Evolutionary conservation across 1,140 invertebrate genomes (phyloP).

Genomic region (Contarinia nasturtii): DNA sequence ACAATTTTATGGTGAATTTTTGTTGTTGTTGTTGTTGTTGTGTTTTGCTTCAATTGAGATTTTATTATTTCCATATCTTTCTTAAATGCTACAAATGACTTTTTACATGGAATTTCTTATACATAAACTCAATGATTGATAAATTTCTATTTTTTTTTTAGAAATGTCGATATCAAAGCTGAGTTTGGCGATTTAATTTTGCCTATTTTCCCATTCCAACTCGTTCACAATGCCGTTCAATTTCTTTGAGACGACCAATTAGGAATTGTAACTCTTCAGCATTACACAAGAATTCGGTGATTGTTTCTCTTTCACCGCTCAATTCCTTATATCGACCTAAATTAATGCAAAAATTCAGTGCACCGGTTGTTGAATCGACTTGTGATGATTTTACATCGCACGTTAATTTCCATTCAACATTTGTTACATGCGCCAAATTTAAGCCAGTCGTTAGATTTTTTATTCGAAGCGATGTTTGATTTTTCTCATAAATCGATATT

Average conservation of each 20-base stretch:
- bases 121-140: too few relatives aligned
- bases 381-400: constrained; percentile 20
- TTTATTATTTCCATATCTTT: too few relatives aligned
- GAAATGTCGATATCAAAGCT: too few relatives aligned
- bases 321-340: constrained; percentile 13
- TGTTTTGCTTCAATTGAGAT: too few relatives aligned
- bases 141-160: too few relatives aligned
- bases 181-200: not conserved
- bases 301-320: constrained; percentile 13
- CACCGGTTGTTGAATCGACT: constrained; percentile 13
- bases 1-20: too few relatives aligned
- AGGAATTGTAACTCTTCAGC: constrained; percentile 20
- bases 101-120: too few relatives aligned
- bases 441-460: constrained; percentile 16
- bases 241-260: constrained; percentile 20
- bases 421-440: constrained; percentile 18
- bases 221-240: constrained; percentile 16
- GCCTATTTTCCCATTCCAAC: not conserved
- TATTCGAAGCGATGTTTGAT: constrained; percentile 13
- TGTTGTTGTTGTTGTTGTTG: too few relatives aligned
- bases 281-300: constrained; percentile 20
- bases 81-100: too few relatives aligned
- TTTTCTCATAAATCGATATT: constrained; percentile 15
- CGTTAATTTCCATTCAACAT: constrained; percentile 20
- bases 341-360: constrained; percentile 15